Base-by-base conservation (phyloP, 2,888 invertebrate species). In the Amphimallon solstitiale region DNA sequence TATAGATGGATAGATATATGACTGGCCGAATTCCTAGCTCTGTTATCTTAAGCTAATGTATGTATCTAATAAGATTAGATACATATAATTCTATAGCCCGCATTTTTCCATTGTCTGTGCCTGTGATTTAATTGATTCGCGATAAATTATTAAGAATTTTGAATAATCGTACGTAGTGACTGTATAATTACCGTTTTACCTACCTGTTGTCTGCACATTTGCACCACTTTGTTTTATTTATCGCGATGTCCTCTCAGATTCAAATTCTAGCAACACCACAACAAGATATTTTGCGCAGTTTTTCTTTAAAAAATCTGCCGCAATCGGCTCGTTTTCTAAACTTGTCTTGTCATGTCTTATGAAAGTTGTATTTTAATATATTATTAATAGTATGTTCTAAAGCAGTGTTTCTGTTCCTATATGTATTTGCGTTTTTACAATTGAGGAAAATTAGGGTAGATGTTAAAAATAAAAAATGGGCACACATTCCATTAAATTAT, bases 31-130 rank as follows among this genome's bases (percentile, higher is more conserved):
- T 43, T 40, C 19, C 21, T 37, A 14, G 35, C 17, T 38, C 15
- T n/a, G 52, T 52, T 52, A 52, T 52, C 52, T 52, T 2, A 52
- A 35, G 19, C 19, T 19, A 29, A 14, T 52, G 35, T n/a, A n/a
- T n/a, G n/a, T n/a, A 52, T 46, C n/a, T n/a, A 21, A 19, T 52
- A 15, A 52, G 52, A 52, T 52, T 52, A 52, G 52, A 52, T 52
- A 52, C 29, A 29, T 29, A 29, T 9, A 29, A 7, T 29, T 5
- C 29, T 29, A 29, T 29, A 7, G 29, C 29, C 29, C 9, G 29
- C 29, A 29, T 29, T 29, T 29, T 29, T 29, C 29, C 2, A 29
- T 9, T 29, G n/a, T n/a, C 6, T 9, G 29, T 29, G 1, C 29
- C 9, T 29, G 29, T 29, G 7, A 29, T 5, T 29, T 29, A 29